phyloP scores from a whole-genome alignment of 2,113 vertebrate genomes.

The Pogona vitticeps region DNA sequence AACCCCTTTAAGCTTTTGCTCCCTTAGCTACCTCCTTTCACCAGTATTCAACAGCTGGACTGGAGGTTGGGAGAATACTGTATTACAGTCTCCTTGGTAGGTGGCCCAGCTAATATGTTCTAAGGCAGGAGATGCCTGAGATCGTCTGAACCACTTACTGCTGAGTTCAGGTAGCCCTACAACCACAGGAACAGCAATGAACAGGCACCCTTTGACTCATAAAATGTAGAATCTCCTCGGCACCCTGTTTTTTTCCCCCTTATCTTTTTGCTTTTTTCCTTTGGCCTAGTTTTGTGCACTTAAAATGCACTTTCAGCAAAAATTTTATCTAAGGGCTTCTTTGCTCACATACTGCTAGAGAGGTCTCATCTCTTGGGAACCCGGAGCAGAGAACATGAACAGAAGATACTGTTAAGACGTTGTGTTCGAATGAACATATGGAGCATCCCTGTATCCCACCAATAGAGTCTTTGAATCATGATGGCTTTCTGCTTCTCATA shows the following conservation, averaged over 20 bases:
- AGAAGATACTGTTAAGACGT: too few species aligned
- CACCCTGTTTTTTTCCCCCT: too few species aligned
- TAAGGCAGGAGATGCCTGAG: neutral
- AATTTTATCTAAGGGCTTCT: too few species aligned
- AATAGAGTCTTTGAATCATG: too few species aligned
- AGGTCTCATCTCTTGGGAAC: too few species aligned
- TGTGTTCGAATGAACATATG: too few species aligned
- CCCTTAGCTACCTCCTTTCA: neutral
- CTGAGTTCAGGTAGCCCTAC: neutral
- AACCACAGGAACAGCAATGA: neutral
- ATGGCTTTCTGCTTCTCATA: too few species aligned
- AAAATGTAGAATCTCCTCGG: neutral
- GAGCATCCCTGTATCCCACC: too few species aligned
- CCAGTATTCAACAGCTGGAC: neutral
- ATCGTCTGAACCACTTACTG: neutral
- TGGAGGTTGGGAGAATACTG: neutral
- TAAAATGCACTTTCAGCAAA: too few species aligned
- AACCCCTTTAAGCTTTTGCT: neutral
- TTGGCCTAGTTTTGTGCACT: neutral
- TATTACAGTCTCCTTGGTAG: neutral
- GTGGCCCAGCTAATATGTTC: neutral
- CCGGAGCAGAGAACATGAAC: too few species aligned
- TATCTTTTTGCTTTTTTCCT: too few species aligned
- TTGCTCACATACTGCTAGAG: too few species aligned
- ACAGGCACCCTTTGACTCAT: neutral